These are phyloP conservation scores for Gambusia yucatana DNA, from an alignment of 2,797 vertebrate genomes.

Conservation along the genomic window DNA sequence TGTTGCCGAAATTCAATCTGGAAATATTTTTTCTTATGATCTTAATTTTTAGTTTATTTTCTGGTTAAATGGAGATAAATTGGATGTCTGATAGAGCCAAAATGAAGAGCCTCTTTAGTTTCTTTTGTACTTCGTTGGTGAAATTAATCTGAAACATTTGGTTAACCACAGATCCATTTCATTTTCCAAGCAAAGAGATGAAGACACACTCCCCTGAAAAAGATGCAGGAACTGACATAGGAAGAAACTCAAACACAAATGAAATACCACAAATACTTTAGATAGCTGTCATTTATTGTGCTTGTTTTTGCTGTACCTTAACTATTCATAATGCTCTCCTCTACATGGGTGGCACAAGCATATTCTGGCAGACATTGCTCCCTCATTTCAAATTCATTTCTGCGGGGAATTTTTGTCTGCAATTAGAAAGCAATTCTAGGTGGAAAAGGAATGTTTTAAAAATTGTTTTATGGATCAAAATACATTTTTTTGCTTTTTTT, in stretches of 20 bases:
- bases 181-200: conserved; percentile 15
- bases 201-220: conserved; percentile 1
- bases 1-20: conserved; percentile 1
- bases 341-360: conserved; percentile 60
- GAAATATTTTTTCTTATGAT: conserved; percentile 1
- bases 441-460: conserved; percentile 24
- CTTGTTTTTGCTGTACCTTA: conserved; percentile 58
- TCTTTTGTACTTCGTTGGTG: conserved; percentile 24
- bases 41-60: conserved; percentile 30
- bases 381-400: conserved; percentile 74
- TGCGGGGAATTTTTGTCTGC: conserved; percentile 18
- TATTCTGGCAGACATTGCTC: conserved; percentile 63
- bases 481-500: neutral
- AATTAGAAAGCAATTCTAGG: conserved; percentile 6
- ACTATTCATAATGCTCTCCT: conserved; percentile 56
- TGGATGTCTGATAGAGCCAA: conserved; percentile 24
- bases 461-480: conserved; percentile 18
- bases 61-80: conserved; percentile 32
- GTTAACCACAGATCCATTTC: conserved; percentile 25
- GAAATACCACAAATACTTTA: conserved; percentile 10
- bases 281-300: conserved; percentile 36
- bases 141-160: conserved; percentile 39
- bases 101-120: conserved; percentile 35
- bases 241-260: conserved; percentile 20
- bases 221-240: conserved; percentile 16